Conservation (phyloP, 2,888 invertebrate genomes). For the Auanema freiburgensis region DNA sequence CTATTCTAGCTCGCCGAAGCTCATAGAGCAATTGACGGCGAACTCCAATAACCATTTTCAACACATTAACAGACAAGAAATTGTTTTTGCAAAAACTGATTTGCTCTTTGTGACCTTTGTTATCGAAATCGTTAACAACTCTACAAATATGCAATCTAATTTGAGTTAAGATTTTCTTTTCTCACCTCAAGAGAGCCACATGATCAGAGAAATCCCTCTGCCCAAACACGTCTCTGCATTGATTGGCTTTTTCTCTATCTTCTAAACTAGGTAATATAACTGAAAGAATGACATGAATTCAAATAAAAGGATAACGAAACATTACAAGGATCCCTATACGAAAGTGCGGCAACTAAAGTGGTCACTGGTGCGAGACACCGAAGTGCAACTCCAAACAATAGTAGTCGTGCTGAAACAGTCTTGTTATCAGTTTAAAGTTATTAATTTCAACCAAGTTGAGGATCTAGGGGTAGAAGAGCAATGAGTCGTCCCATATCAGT, state of each 20-base stretch:
- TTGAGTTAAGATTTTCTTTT: neutral
- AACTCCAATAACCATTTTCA: slow-evolving; percentile 87
- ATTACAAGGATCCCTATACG: slow-evolving; percentile 74
- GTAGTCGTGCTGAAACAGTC: slow-evolving; percentile 73
- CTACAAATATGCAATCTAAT: slow-evolving; percentile 6
- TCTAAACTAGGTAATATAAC: slow-evolving; percentile 60
- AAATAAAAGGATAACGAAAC: slow-evolving; percentile 5
- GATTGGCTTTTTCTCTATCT: slow-evolving; percentile 66
- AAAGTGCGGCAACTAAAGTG: slow-evolving; percentile 84
- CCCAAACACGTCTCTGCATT: slow-evolving; percentile 76
- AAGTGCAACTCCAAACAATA: slow-evolving; percentile 84
- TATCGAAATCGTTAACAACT: slow-evolving; percentile 22
- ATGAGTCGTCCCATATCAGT: slow-evolving; percentile 72
- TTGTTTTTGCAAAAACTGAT: slow-evolving; percentile 73
- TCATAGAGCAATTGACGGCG: slow-evolving; percentile 52
- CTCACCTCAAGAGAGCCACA: slow-evolving; percentile 76
- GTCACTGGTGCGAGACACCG: slow-evolving; percentile 89
- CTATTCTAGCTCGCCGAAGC: slow-evolving; percentile 47
- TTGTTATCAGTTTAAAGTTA: neutral
- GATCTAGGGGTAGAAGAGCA: slow-evolving; percentile 87
- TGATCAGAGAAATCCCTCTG: slow-evolving; percentile 85
- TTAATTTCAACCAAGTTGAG: slow-evolving; percentile 80
- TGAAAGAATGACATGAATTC: slow-evolving; percentile 52
- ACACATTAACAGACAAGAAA: slow-evolving; percentile 78
- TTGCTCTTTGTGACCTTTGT: slow-evolving; percentile 2